Base-by-base conservation (phyloP, 2,113 vertebrate genomes). In the Callipepla californica region DNA sequence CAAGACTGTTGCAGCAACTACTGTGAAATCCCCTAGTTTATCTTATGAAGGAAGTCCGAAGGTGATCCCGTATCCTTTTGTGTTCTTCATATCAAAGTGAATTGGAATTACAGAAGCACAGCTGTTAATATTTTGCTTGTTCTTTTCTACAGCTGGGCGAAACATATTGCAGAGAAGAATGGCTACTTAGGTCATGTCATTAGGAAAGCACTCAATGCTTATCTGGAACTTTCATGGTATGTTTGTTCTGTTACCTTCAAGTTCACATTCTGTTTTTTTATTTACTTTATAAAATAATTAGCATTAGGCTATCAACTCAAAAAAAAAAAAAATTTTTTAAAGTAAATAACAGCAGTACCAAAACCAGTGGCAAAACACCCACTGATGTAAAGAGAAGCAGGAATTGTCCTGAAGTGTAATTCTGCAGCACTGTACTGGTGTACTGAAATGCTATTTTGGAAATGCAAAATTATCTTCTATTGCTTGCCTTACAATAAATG, bases 111-210 rank as follows among this genome's bases (percentile, higher is more conserved):
- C 70, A 87, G 47, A 28, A 78, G 30, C 36, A 55, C 53, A 61
- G 13, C 50, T 48, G 7, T 87, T 95, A 6, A 40, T 30, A 59
- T 80, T 50, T 63, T 36, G 19, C 70, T 77, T 68, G 7, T 72
- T 95, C 58, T 95, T 55, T 74, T 84, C 95, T 96, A 57, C 96
- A 99, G 99, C 51, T 98, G 99, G 97, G 97, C 99, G 80, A 99
- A 98, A 94, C 97, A 96, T 23, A 97, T 98, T 82, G 98, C 98
- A 28, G 99, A 99, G 88, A 97, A 96, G 75, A 99, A 99, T 7
- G 99, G 99, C 85, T 98, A 98, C 94, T 97, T 99, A 92, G 99
- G 99, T 57, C 98, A 98, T 34, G 94, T 98, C 67, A 97, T 99
- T 90, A 98, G 98, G 94, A 98, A 97, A 94, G 99, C 98, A 88